These are phyloP conservation scores for Campoletis sonorensis DNA, from an alignment of 1,140 invertebrate genomes.

Conservation along the genomic window DNA sequence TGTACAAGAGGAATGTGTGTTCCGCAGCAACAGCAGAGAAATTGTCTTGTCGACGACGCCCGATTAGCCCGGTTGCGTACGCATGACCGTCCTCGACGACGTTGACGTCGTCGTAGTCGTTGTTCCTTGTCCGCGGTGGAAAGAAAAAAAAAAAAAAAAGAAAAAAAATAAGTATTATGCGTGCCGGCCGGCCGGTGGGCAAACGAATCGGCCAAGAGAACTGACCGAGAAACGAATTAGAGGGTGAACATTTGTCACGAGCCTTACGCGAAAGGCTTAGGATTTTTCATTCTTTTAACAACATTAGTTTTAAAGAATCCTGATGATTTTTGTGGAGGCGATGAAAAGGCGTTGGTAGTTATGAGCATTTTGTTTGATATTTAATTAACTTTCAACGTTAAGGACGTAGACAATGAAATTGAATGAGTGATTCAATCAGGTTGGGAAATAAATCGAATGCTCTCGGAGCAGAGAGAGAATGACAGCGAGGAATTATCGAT, in stretches of 20 bases:
- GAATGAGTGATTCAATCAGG: no score
- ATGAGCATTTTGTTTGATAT: no score
- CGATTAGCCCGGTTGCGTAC: conserved; percentile 36
- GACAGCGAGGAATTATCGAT: no score
- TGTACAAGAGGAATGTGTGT: conserved; percentile 1
- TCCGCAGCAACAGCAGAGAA: background rate
- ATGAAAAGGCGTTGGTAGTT: no score
- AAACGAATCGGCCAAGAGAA: conserved; percentile 16
- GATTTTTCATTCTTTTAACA: no score
- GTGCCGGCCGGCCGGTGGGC: conserved; percentile 10
- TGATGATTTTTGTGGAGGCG: no score
- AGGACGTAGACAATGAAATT: no score
- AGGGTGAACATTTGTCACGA: background rate
- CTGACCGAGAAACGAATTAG: conserved; percentile 22
- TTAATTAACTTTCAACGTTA: no score
- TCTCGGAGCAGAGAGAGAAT: no score
- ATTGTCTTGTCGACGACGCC: conserved; percentile 32
- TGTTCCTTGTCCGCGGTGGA: conserved; percentile 14
- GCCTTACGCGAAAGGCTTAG: background rate
- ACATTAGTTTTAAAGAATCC: no score
- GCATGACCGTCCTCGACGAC: conserved; percentile 20
- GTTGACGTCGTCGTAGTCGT: background rate
- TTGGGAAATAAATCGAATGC: no score
- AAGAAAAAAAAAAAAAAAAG: background rate
- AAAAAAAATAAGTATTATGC: background rate